A percentile compares a stretch with the other conserved stretches of the same genome.
These are phyloP conservation scores for Dendronephthya gigantea DNA, from an alignment of 64 coral and sea anemone genomes.

Conservation along the genomic window DNA sequence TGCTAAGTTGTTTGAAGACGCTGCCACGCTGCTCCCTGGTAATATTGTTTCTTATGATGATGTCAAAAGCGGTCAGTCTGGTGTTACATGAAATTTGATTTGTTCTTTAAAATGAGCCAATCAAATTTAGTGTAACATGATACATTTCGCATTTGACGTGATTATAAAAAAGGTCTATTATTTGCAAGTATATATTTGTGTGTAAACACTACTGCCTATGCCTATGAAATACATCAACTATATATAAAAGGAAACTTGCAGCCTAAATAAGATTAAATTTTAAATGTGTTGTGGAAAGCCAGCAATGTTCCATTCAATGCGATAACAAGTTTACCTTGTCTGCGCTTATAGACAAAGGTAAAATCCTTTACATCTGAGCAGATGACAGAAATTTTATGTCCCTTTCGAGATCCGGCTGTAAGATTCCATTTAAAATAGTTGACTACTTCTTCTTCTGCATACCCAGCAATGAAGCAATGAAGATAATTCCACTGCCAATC, in stretches of 20 bases:
- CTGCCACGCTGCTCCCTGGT: too few species aligned
- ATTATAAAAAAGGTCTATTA: too few species aligned
- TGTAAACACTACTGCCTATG: too few species aligned
- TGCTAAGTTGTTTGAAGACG: too few species aligned
- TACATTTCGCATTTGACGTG: too few species aligned
- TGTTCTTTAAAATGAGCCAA: too few species aligned
- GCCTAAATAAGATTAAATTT: neutral
- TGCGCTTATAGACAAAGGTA: constrained; percentile 19
- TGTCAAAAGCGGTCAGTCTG: too few species aligned
- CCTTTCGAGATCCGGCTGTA: neutral
- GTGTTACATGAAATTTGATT: too few species aligned
- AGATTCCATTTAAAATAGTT: constrained; percentile 28
- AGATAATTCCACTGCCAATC: constrained; percentile 17
- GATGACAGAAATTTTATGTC: constrained; percentile 18
- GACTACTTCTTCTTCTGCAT: constrained; percentile 3
- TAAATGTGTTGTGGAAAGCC: constrained; percentile 3
- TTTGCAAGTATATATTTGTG: too few species aligned
- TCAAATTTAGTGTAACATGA: too few species aligned
- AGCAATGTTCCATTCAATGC: neutral
- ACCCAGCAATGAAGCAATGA: constrained; percentile 2
- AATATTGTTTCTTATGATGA: too few species aligned
- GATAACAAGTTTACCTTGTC: neutral
- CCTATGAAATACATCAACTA: too few species aligned
- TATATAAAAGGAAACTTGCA: neutral
- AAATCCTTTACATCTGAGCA: constrained; percentile 25